A percentile compares a stretch with the other conserved stretches of the same genome.
Evolutionary conservation across 2,888 invertebrate genomes (phyloP).

Genomic region (Ichneumon xanthorius): DNA sequence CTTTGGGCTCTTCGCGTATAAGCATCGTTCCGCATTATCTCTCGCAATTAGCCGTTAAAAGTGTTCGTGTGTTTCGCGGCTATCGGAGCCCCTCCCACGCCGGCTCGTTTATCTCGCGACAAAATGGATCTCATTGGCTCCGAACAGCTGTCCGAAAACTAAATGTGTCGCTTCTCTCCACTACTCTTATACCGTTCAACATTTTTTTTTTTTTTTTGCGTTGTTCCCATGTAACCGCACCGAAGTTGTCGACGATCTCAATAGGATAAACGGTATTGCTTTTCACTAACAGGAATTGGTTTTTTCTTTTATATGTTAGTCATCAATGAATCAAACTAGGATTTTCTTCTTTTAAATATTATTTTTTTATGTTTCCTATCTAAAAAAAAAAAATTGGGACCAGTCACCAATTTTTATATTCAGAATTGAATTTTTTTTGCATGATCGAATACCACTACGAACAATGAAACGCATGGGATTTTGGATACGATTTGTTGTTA

Average conservation of each 20-base stretch:
- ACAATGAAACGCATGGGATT: too few relatives aligned
- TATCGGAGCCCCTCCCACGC: constrained; percentile 75
- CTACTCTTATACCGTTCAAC: constrained; percentile 10
- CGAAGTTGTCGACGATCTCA: constrained; percentile 1
- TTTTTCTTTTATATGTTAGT: neutral
- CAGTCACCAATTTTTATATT: neutral
- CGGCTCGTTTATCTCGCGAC: constrained; percentile 78
- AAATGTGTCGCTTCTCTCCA: constrained; percentile 57
- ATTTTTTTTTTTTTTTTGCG: neutral
- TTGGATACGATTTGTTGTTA: neutral
- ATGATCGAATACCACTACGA: too few relatives aligned
- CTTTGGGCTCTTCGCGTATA: constrained; percentile 57
- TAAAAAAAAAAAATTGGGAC: neutral
- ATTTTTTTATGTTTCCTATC: neutral
- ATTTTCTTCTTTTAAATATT: neutral
- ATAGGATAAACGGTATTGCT: constrained; percentile 15
- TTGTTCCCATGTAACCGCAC: constrained; percentile 3
- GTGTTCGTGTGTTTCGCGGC: constrained; percentile 75
- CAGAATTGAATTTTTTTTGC: neutral
- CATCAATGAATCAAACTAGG: neutral
- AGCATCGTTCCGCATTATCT: constrained; percentile 69
- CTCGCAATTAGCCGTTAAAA: constrained; percentile 78
- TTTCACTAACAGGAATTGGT: neutral
- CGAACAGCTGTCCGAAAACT: constrained; percentile 76
- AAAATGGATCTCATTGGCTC: constrained; percentile 81